Base-by-base conservation (phyloP, 1,140 invertebrate genomes). In the Drosophila burlai region DNA sequence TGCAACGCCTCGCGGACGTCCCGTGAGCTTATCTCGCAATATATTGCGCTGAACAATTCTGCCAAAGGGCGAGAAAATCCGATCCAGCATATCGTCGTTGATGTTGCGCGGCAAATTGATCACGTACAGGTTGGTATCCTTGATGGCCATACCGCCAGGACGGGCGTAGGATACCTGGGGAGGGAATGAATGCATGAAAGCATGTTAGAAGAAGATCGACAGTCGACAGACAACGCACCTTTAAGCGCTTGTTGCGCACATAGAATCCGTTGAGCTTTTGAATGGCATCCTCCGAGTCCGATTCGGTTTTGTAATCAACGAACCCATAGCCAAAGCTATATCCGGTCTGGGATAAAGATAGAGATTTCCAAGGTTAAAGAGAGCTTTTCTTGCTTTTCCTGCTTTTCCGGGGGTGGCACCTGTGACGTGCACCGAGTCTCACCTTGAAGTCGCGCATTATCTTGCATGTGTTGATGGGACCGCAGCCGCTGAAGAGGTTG, bases 241-340 rank as follows among this genome's bases (percentile, higher is more conserved):
- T 97, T 89, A 97, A 95, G 63, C 95, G 94, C 93, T 97, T 97
- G 93, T 97, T 97, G 89, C 97, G 96, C 45, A 98, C 95, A 91
- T 97, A 96, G 64, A 97, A 95, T 9, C 98, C 98, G 93, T 99
- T 98, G 58, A 99, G 94, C 16, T 96, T 96, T 66, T 95, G 94
- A 75, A 99, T 98, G 16, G 98, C 98, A 73, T 95, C 95, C 31
- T 95, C 93, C 4, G 98, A 98, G 94, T 98, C 97, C 83, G 96
- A 95, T 60, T 96, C 95, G 65, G 95, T 95, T 40, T 95, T 94
- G 93, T 97, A 99, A 92, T 99, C 98, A 3, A 99, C 98, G 94
- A 99, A 78, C n/a, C 75, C 98, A 94, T 98, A 99, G 15, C 98
- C 98, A 93, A 97, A 99, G 93, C 97, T 98, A 93, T 99, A 99